These are phyloP conservation scores for Anoplolepis gracilipes DNA, from an alignment of 1,140 invertebrate species.

Conservation along the genomic window DNA sequence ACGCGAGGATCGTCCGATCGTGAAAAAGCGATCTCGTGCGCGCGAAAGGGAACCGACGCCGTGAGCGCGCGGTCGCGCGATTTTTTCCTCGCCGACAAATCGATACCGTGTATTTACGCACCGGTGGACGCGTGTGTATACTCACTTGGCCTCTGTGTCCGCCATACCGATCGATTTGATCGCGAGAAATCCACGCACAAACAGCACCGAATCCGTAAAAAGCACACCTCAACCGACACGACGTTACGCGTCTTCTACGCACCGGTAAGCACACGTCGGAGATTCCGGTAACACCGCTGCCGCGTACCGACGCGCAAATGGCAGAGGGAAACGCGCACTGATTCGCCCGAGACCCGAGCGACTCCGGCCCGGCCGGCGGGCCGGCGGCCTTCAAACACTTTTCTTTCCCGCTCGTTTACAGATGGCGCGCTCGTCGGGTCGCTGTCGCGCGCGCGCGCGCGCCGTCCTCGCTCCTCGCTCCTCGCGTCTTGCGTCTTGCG, in stretches of 20 bases:
- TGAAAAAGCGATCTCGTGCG: background rate
- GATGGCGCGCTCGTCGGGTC: conserved; percentile 75
- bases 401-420: conserved; percentile 84
- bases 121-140: conserved; percentile 50
- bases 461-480: background rate
- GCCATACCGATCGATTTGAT: conserved; percentile 79
- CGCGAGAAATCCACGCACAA: conserved; percentile 49
- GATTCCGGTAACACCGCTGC: conserved; percentile 78
- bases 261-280: conserved; percentile 71
- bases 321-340: conserved; percentile 81
- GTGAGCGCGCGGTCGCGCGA: conserved; percentile 41
- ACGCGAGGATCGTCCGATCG: conserved; percentile 23
- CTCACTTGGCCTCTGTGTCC: conserved; percentile 83
- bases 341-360: conserved; percentile 78
- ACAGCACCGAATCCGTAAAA: conserved; percentile 31
- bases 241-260: conserved; percentile 70
- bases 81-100: conserved; percentile 53
- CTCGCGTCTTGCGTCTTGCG: background rate
- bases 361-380: conserved; percentile 81
- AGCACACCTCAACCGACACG: conserved; percentile 47
- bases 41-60: conserved; percentile 37
- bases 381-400: conserved; percentile 84
- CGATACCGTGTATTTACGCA: conserved; percentile 54
- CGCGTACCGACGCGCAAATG: conserved; percentile 84
- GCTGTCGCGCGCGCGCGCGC: conserved; percentile 4